These are phyloP conservation scores for Lonchura striata DNA, from an alignment of 2,113 vertebrate genomes.

Conservation along the genomic window DNA sequence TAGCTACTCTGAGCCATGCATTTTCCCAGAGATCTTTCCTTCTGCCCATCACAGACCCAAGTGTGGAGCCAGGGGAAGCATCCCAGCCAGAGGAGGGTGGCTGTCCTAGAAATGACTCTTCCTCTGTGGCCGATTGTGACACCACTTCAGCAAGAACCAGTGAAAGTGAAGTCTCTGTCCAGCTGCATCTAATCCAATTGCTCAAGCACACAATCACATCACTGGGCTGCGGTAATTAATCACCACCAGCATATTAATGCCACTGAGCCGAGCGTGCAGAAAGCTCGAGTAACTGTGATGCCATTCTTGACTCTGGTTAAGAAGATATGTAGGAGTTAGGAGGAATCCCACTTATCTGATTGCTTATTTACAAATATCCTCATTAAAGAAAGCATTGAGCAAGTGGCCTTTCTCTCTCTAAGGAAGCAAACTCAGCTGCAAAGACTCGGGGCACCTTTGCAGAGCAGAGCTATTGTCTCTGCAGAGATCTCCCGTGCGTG, in stretches of 20 bases:
- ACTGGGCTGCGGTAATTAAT: slow-evolving; percentile 27
- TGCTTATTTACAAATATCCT: slow-evolving; percentile 4
- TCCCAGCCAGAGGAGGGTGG: neutral
- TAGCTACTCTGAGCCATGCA: neutral
- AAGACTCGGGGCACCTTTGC: neutral
- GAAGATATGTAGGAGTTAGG: neutral
- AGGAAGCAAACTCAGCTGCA: neutral
- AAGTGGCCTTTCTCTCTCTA: neutral
- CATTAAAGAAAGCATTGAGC: neutral
- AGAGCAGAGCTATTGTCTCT: neutral
- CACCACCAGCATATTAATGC: slow-evolving; percentile 9
- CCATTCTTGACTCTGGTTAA: neutral
- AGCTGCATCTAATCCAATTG: slow-evolving; percentile 42
- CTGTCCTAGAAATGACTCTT: neutral
- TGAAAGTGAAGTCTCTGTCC: slow-evolving; percentile 6
- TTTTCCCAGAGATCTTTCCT: neutral
- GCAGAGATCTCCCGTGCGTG: neutral
- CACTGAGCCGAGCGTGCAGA: neutral
- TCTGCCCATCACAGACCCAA: neutral
- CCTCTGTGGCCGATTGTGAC: neutral
- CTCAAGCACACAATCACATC: slow-evolving; percentile 42
- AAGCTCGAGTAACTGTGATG: neutral
- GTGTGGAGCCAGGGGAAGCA: neutral
- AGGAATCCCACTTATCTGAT: neutral
- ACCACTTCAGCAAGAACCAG: neutral